Evolutionary conservation across 2,113 vertebrate genomes (phyloP).

Genomic region (Pungitius pungitius): DNA sequence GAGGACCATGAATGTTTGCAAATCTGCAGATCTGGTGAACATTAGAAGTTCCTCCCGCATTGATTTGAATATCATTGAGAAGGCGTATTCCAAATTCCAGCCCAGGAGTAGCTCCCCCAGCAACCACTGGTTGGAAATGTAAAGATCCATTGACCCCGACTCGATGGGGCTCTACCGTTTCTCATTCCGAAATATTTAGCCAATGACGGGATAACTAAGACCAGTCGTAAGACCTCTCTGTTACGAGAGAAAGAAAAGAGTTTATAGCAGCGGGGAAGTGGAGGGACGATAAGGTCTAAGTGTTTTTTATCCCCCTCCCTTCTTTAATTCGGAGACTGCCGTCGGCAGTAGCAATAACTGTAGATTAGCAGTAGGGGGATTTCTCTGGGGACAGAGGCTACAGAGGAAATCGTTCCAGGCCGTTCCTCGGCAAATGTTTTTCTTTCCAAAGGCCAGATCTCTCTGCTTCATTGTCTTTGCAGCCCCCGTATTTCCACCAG

Average conservation of each 20-base stretch:
- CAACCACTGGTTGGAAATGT: too few species aligned
- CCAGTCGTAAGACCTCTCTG: constrained; percentile 11
- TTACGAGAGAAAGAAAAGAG: constrained; percentile 48
- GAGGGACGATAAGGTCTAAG: constrained; percentile 67
- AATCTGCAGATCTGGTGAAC: not conserved
- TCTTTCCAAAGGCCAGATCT: constrained; percentile 81
- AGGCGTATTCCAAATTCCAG: too few species aligned
- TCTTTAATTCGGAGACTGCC: constrained; percentile 82
- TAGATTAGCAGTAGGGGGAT: constrained; percentile 82
- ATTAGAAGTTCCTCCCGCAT: not conserved
- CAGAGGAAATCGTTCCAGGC: constrained; percentile 75
- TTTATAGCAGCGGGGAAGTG: constrained; percentile 60
- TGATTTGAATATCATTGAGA: not conserved
- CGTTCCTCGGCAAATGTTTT: constrained; percentile 76
- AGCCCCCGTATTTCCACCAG: constrained; percentile 70
- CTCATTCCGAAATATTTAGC: constrained; percentile 20
- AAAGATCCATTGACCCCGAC: not conserved
- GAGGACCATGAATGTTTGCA: not conserved
- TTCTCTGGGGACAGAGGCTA: constrained; percentile 79
- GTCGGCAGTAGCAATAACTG: constrained; percentile 83
- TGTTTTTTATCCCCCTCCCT: constrained; percentile 69
- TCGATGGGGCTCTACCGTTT: not conserved
- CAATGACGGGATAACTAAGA: not conserved
- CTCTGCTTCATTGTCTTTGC: constrained; percentile 77
- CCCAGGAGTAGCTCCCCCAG: too few species aligned